Percentiles rank a stretch among this genome's conserved stretches.
phyloP scores from a whole-genome alignment of 1,140 invertebrate genomes.

The Pogonus chalceus region DNA sequence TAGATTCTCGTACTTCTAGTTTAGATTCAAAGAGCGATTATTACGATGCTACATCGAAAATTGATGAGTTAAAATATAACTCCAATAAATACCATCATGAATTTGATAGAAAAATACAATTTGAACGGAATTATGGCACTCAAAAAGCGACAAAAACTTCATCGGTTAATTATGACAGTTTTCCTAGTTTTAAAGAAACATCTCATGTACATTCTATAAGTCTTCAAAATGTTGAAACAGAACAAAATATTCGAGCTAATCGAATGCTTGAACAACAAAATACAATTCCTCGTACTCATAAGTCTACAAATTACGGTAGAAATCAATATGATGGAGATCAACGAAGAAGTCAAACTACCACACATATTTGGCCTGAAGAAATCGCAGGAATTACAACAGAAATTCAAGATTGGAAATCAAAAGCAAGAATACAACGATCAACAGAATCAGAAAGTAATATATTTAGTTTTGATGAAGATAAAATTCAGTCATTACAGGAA shows the following conservation, averaged over 20 bases:
- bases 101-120: slow-evolving; percentile 32
- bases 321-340: not conserved
- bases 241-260: slow-evolving; percentile 42
- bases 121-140: slow-evolving; percentile 45
- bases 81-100: slow-evolving; percentile 24
- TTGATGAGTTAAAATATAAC: slow-evolving; percentile 20
- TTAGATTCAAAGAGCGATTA: slow-evolving; percentile 42
- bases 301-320: slow-evolving; percentile 13
- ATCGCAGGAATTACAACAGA: slow-evolving; percentile 43
- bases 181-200: slow-evolving; percentile 38
- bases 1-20: slow-evolving; percentile 43
- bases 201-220: slow-evolving; percentile 52
- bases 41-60: slow-evolving; percentile 30
- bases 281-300: slow-evolving; percentile 26
- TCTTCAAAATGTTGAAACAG: slow-evolving; percentile 54
- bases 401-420: slow-evolving; percentile 28
- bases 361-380: slow-evolving; percentile 47
- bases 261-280: slow-evolving; percentile 28
- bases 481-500: slow-evolving; percentile 49
- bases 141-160: slow-evolving; percentile 38
- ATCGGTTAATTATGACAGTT: slow-evolving; percentile 7
- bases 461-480: slow-evolving; percentile 59
- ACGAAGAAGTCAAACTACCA: slow-evolving; percentile 25
- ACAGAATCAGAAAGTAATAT: slow-evolving; percentile 43
- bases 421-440: slow-evolving; percentile 21